Evolutionary conservation across 1,140 invertebrate genomes (phyloP).

Genomic region (Lasioglossum albipes): DNA sequence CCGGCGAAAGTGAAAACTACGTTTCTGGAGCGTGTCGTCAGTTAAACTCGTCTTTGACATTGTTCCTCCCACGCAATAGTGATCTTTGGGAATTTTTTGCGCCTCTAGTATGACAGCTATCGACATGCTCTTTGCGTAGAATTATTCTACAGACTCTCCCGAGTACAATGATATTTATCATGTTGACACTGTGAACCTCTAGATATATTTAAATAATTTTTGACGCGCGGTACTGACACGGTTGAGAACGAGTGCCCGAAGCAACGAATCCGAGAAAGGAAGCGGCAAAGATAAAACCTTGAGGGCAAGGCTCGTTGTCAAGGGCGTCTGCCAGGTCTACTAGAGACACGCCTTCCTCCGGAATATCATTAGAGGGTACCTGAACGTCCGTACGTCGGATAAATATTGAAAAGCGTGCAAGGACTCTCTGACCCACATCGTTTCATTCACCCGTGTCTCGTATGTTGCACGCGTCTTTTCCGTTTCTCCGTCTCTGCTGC

Average conservation of each 20-base stretch:
- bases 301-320: constrained; percentile 64
- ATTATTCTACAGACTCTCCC: no score
- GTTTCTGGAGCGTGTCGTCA: not conserved
- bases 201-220: no score
- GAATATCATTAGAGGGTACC: constrained; percentile 15
- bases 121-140: no score
- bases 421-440: not conserved
- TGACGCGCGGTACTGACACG: no score
- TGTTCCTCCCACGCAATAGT: no score
- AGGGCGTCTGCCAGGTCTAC: constrained; percentile 67
- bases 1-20: not conserved
- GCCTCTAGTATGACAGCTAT: no score
- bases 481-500: not conserved
- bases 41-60: not conserved
- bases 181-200: no score
- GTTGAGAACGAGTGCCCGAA: not conserved
- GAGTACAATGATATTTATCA: no score
- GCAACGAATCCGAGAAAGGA: constrained; percentile 25
- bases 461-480: not conserved
- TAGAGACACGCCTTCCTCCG: constrained; percentile 41
- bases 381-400: not conserved
- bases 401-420: constrained; percentile 8
- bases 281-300: constrained; percentile 41
- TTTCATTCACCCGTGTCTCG: not conserved
- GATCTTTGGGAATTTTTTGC: no score